Evolutionary conservation across 2,797 vertebrate species (phyloP), one percentile per base, ranked within the genome.

Genomic region (Spea hammondii): DNA sequence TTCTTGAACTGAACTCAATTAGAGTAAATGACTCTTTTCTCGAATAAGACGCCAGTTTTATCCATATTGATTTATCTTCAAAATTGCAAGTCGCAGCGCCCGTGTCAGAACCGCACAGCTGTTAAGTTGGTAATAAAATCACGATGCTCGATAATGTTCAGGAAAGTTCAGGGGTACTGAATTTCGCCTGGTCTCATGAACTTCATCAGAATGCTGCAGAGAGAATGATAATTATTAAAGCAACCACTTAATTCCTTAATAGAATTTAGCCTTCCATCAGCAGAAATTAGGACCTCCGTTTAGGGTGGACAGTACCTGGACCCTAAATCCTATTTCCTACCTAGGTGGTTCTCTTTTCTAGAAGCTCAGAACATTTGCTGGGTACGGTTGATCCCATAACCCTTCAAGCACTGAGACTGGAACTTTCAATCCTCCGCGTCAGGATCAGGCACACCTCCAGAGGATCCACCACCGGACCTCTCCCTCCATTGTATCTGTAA

Each of bases 31-130:
- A 32, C 59, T 78, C n/a, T 0, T 48, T 44, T 51, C 47, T 64
- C 13, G 62, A 49, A 71, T 65, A 54, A 78, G 76, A 71, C 47
- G 50, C 48, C 9, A 51, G 17, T 54, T 71, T 50, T 51, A 68
- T 71, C 68, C 68, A 44, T 78, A 78, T 78, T 78, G 69, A 72
- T 78, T 65, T 49, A 68, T 65, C 65, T 77, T 65, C 12, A 62
- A 32, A 69, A 51, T 12, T 75, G 48, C 49, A 9, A 71, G 17
- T 67, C 9, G 3, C 70, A 62, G 70, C 17, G 66, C 54, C 46
- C 4, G 5, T 78, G 69, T 78, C 76, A 47, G 59, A 32, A 8
- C 51, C 6, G 70, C 62, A 50, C 64, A 48, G 76, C 76, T 77
- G 68, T 53, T 70, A 77, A 53, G n/a, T n/a, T 47, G 49, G 50